These are phyloP conservation scores for Pseudocheirus occidentalis DNA, from an alignment of 2,797 vertebrate species.

Conservation along the genomic window DNA sequence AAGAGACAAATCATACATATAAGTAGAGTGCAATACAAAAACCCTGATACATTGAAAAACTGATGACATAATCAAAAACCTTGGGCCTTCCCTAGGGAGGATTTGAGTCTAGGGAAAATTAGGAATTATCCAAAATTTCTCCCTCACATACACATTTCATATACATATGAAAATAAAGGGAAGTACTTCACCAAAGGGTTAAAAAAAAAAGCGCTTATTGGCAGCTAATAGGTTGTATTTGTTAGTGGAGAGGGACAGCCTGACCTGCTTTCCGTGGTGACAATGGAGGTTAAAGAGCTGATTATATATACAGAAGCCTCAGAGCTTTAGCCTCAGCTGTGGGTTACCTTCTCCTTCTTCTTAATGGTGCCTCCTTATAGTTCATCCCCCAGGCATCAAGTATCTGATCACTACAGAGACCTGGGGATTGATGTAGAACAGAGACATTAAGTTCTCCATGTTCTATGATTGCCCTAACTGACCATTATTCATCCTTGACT, in stretches of 20 bases:
- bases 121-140: background rate
- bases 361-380: background rate
- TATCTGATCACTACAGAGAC: background rate
- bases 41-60: background rate
- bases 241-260: background rate
- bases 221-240: background rate
- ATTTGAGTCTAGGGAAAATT: background rate
- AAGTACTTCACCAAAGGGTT: background rate
- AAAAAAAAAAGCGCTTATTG: background rate
- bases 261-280: background rate
- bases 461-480: background rate
- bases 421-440: background rate
- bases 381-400: background rate
- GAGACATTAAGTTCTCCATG: background rate
- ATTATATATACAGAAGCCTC: background rate
- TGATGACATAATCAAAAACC: background rate
- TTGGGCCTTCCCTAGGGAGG: background rate
- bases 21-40: background rate
- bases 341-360: background rate
- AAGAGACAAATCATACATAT: background rate
- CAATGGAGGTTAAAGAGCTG: background rate
- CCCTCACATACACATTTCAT: background rate
- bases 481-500: background rate
- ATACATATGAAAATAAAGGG: background rate
- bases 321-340: background rate